Conservation (phyloP, 2,888 invertebrate species). For the Listrodromus nycthemerus region DNA sequence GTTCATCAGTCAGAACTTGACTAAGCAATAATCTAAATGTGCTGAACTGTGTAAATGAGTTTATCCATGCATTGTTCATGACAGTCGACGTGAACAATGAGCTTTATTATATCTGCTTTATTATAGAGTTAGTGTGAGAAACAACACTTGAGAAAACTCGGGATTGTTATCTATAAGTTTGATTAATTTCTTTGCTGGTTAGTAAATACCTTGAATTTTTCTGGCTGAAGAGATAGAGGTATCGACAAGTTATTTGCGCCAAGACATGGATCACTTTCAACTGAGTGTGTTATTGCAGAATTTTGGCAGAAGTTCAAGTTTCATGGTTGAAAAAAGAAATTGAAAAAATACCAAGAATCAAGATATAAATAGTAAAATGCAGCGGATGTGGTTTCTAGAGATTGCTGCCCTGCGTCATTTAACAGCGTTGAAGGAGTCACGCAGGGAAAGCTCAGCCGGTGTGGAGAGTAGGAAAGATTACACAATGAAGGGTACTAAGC, state of each 20-base stretch:
- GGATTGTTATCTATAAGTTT: not conserved
- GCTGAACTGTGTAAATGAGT: not conserved
- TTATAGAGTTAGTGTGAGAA: not conserved
- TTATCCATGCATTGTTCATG: constrained; percentile 11
- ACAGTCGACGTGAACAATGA: not conserved
- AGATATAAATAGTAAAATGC: constrained; percentile 69
- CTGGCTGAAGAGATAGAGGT: not conserved
- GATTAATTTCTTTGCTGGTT: not conserved
- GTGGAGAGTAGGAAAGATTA: constrained; percentile 68
- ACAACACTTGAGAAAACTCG: not conserved
- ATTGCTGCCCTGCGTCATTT: constrained; percentile 69
- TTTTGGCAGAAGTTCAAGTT: constrained; percentile 73
- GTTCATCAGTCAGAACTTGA: not conserved
- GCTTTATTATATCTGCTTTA: not conserved
- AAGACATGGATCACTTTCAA: not conserved
- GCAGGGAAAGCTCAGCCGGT: constrained; percentile 67
- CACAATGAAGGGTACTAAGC: constrained; percentile 81
- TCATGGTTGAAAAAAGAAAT: constrained; percentile 60
- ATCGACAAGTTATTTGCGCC: not conserved
- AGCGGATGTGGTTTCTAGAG: constrained; percentile 76
- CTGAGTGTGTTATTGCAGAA: constrained; percentile 74
- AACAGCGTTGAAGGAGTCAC: constrained; percentile 68
- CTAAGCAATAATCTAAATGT: not conserved
- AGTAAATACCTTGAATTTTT: not conserved
- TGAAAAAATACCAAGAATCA: constrained; percentile 13